phyloP scores from a whole-genome alignment of 2,888 invertebrate genomes.

The Ennomos quercinarius region DNA sequence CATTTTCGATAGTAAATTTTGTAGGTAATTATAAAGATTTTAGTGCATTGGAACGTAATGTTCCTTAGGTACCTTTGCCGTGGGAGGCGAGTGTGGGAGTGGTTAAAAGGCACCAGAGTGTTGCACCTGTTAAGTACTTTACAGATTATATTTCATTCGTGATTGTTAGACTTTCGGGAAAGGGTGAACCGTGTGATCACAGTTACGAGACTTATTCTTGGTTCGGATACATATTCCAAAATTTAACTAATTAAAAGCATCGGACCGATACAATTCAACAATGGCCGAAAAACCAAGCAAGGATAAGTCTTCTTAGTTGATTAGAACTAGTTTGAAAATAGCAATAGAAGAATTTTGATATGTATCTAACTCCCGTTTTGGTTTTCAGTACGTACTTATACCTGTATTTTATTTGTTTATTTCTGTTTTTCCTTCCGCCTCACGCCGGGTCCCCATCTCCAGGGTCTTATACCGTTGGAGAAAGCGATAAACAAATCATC shows the following conservation, averaged over 20 bases:
- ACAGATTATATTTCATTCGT: slow-evolving; percentile 83
- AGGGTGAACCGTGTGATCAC: slow-evolving; percentile 74
- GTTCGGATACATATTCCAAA: slow-evolving; percentile 35
- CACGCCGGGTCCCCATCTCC: slow-evolving; percentile 71
- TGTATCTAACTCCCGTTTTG: slow-evolving; percentile 58
- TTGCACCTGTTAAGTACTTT: slow-evolving; percentile 86
- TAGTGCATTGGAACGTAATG: slow-evolving; percentile 86
- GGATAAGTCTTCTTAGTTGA: slow-evolving; percentile 77
- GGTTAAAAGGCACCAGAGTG: slow-evolving; percentile 86
- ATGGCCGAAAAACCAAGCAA: slow-evolving; percentile 51
- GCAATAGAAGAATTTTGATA: slow-evolving; percentile 67
- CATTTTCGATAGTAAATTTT: slow-evolving; percentile 76
- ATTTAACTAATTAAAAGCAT: slow-evolving; percentile 10
- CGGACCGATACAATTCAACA: slow-evolving; percentile 11
- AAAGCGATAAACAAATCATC: slow-evolving; percentile 83
- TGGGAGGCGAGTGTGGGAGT: slow-evolving; percentile 84
- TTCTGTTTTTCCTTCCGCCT: slow-evolving; percentile 74
- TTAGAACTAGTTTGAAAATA: slow-evolving; percentile 72
- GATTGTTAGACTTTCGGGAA: slow-evolving; percentile 81
- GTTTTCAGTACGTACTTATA: slow-evolving; percentile 57
- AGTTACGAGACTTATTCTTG: slow-evolving; percentile 76
- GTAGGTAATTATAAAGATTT: slow-evolving; percentile 79
- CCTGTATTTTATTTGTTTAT: slow-evolving; percentile 63
- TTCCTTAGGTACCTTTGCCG: slow-evolving; percentile 86
- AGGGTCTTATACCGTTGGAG: slow-evolving; percentile 83